These are phyloP conservation scores for Bombus fervidus DNA, from an alignment of 1,140 invertebrate genomes.

Conservation along the genomic window DNA sequence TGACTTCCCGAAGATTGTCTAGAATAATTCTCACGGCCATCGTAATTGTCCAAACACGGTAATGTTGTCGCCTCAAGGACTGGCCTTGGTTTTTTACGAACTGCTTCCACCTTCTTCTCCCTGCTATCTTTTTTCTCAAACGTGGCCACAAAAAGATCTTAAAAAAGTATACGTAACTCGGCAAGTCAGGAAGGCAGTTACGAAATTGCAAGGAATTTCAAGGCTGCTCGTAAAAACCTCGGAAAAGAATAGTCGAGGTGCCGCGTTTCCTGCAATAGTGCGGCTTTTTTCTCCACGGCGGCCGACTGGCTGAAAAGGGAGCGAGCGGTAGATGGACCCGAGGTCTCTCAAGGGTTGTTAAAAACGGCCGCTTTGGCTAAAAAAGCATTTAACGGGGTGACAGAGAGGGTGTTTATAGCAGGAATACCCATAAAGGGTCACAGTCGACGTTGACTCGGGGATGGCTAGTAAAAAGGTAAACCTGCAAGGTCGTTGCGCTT, in stretches of 20 bases:
- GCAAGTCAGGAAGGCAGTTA: conserved; percentile 64
- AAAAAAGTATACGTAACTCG: conserved; percentile 72
- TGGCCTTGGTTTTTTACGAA: conserved; percentile 32
- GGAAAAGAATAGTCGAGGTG: conserved; percentile 70
- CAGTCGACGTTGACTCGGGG: conserved; percentile 23
- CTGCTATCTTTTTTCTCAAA: neutral
- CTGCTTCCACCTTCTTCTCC: neutral
- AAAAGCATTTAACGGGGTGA: conserved; percentile 78
- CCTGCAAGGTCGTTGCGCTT: conserved; percentile 49
- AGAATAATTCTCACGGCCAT: conserved; percentile 26
- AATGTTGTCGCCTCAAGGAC: conserved; percentile 43
- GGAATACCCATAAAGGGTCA: conserved; percentile 58
- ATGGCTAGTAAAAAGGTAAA: conserved; percentile 35
- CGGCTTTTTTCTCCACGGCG: conserved; percentile 71
- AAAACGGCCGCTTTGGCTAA: conserved; percentile 68
- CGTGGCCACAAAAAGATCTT: conserved; percentile 49
- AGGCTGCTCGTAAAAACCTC: conserved; percentile 74
- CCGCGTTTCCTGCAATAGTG: conserved; percentile 79
- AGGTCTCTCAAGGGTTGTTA: conserved; percentile 77
- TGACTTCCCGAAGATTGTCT: conserved; percentile 7
- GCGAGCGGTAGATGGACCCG: conserved; percentile 30
- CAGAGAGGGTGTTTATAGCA: conserved; percentile 72
- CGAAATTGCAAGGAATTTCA: conserved; percentile 75
- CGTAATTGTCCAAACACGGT: conserved; percentile 36
- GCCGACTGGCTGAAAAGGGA: conserved; percentile 20